Percentiles rank a stretch among this genome's conserved stretches.
phyloP scores from a whole-genome alignment of 2,113 vertebrate species.

The Limanda limanda region DNA sequence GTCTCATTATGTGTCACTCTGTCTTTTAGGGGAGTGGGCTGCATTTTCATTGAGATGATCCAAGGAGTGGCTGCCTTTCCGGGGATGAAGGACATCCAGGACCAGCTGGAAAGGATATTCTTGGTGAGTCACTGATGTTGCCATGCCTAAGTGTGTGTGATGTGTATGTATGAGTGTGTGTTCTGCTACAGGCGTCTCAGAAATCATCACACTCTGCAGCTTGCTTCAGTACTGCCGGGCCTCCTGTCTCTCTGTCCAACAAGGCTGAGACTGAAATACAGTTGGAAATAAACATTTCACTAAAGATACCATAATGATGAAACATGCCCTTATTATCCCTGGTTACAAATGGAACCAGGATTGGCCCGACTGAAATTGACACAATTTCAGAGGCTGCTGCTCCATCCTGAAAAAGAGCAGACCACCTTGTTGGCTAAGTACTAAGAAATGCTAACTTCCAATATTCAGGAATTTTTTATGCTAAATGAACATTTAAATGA shows the following conservation, averaged over 20 bases:
- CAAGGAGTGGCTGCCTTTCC: constrained; percentile 98
- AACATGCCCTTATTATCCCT: too few relatives aligned
- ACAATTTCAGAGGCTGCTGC: background rate
- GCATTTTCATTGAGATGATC: constrained; percentile 99
- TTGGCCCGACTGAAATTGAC: too few relatives aligned
- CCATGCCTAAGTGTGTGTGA: background rate
- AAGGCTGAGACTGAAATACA: background rate
- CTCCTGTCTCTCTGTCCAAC: background rate
- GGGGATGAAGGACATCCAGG: constrained; percentile 98
- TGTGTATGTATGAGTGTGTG: background rate
- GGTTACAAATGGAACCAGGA: too few relatives aligned
- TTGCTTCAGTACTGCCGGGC: background rate
- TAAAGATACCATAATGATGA: too few relatives aligned
- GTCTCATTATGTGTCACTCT: constrained; percentile 5
- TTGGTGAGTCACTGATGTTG: constrained; percentile 86
- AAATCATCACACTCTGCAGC: background rate
- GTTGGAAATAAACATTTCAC: too few relatives aligned
- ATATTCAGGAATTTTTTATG: too few relatives aligned
- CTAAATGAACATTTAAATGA: too few relatives aligned
- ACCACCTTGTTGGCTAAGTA: too few relatives aligned
- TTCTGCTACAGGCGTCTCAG: too few relatives aligned
- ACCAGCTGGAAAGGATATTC: constrained; percentile 98
- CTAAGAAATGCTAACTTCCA: too few relatives aligned
- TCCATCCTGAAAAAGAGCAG: too few relatives aligned
- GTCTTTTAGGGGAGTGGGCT: constrained; percentile 91